Evolutionary conservation across 2,113 vertebrate species (phyloP).

Genomic region (Limanda limanda): DNA sequence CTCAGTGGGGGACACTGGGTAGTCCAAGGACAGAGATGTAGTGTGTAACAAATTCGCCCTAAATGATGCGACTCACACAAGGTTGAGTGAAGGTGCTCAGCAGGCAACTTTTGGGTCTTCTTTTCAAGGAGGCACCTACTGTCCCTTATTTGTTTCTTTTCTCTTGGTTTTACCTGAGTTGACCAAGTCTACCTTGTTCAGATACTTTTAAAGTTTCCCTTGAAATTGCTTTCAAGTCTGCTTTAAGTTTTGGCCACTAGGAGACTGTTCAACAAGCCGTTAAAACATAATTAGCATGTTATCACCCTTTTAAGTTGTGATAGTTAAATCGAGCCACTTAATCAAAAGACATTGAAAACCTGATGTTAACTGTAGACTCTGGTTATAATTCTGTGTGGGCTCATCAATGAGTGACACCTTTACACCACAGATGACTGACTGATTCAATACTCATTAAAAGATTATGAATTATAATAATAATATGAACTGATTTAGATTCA

Average conservation of each 20-base stretch:
- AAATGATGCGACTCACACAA: slow-evolving; percentile 24
- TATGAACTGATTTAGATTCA: no score
- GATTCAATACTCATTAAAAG: no score
- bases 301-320: no score
- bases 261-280: background rate
- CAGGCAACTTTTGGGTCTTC: background rate
- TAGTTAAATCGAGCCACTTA: no score
- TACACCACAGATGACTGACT: no score
- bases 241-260: background rate
- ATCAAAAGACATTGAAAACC: no score
- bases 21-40: slow-evolving; percentile 46
- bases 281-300: no score
- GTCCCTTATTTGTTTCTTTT: background rate
- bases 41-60: slow-evolving; percentile 21
- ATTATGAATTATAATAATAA: no score
- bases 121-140: background rate
- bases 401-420: no score
- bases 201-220: background rate
- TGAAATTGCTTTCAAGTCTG: background rate
- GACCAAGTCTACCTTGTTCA: background rate
- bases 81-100: slow-evolving; percentile 2
- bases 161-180: background rate
- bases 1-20: slow-evolving; percentile 35
- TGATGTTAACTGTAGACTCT: no score
- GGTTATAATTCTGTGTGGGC: no score